Evolutionary conservation across 2,888 invertebrate genomes (phyloP).

Genomic region (Erebia epiphron): DNA sequence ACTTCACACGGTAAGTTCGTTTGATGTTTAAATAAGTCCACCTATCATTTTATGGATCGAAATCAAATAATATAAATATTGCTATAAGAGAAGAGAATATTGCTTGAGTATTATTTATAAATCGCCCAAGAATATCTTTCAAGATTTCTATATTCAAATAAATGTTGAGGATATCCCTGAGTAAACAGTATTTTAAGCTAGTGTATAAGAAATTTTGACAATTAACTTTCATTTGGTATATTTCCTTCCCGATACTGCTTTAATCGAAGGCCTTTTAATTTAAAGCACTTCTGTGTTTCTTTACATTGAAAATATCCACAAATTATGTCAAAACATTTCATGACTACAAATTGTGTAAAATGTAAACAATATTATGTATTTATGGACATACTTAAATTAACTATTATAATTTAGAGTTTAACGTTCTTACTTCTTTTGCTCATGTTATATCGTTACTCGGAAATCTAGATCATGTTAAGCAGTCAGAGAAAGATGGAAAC

Average conservation of each 20-base stretch:
- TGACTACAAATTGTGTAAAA: constrained; percentile 25
- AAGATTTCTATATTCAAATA: background rate
- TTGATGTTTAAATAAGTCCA: too few species aligned
- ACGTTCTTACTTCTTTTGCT: background rate
- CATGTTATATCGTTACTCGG: too few species aligned
- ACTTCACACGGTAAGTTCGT: too few species aligned
- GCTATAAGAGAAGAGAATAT: too few species aligned
- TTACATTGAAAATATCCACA: constrained; percentile 30
- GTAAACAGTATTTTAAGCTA: background rate
- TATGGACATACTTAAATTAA: constrained; percentile 26
- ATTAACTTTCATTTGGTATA: background rate
- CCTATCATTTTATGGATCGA: too few species aligned
- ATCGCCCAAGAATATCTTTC: too few species aligned
- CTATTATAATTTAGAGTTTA: too few species aligned
- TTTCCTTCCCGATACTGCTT: background rate
- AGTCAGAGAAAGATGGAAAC: background rate
- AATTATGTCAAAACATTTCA: constrained; percentile 14
- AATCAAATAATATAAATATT: too few species aligned
- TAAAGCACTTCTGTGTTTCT: constrained; percentile 12
- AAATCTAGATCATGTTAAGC: background rate
- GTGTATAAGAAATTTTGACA: background rate
- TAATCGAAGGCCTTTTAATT: background rate
- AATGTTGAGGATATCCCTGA: background rate
- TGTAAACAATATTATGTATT: constrained; percentile 27
- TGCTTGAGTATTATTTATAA: too few species aligned